Evolutionary conservation across 2,888 invertebrate species (phyloP).

Genomic region (Drosophila ustulata): DNA sequence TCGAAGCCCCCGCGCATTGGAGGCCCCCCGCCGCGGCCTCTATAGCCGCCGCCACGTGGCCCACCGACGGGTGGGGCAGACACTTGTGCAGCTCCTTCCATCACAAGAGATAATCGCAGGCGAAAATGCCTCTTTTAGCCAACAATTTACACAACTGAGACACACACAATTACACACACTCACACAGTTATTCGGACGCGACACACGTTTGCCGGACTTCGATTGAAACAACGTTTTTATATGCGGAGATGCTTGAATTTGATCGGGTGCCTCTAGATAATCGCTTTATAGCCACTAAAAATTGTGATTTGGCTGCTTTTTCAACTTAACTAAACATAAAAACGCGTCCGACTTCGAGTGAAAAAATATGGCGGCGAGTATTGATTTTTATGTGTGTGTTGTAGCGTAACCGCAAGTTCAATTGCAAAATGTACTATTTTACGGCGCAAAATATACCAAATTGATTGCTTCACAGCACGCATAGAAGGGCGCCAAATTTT

Average conservation of each 20-base stretch:
- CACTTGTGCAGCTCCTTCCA: conserved; percentile 79
- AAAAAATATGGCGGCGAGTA: conserved; percentile 78
- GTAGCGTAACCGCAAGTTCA: background rate
- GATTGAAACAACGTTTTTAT: conserved; percentile 19
- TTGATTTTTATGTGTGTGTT: conserved; percentile 65
- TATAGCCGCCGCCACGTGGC: conserved; percentile 82
- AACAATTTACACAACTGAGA: conserved; percentile 46
- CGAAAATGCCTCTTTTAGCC: conserved; percentile 19
- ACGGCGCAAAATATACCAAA: background rate
- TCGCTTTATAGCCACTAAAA: conserved; percentile 33
- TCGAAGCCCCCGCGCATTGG: conserved; percentile 84
- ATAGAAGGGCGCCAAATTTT: too few relatives aligned
- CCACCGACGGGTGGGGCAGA: conserved; percentile 76
- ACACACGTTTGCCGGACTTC: conserved; percentile 55
- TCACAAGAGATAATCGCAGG: conserved; percentile 21
- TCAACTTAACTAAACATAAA: conserved; percentile 56
- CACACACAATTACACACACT: conserved; percentile 36
- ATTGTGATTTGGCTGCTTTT: conserved; percentile 28
- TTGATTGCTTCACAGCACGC: background rate
- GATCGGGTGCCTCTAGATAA: background rate
- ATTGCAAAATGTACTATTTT: background rate
- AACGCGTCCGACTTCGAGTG: conserved; percentile 67
- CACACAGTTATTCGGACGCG: conserved; percentile 45
- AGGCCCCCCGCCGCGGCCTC: conserved; percentile 82
- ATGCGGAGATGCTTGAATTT: conserved; percentile 1